Evolutionary conservation across 2,888 invertebrate species (phyloP).

Genomic region (Pharmacophagus antenor): DNA sequence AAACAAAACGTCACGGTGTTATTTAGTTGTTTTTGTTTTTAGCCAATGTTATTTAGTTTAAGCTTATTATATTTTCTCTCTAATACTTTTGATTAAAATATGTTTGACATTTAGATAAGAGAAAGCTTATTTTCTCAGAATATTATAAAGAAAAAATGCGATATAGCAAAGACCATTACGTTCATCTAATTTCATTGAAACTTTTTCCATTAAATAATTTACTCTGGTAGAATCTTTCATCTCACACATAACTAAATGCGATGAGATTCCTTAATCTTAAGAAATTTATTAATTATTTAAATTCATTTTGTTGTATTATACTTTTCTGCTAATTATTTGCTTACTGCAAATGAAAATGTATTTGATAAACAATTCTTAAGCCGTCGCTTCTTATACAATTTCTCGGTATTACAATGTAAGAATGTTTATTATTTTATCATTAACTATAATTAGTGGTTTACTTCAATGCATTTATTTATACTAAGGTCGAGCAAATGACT

Average conservation of each 20-base stretch:
- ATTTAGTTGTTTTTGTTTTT: too few relatives aligned
- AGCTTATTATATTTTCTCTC: not conserved
- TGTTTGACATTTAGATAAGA: slow-evolving; percentile 42
- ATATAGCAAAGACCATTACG: slow-evolving; percentile 60
- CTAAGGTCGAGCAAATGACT: too few relatives aligned
- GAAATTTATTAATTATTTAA: slow-evolving; percentile 48
- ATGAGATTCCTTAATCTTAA: slow-evolving; percentile 53
- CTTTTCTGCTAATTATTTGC: not conserved
- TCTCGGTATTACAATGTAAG: not conserved
- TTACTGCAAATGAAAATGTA: not conserved
- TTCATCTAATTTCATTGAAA: slow-evolving; percentile 75
- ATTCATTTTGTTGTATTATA: slow-evolving; percentile 8
- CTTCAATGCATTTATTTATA: too few relatives aligned
- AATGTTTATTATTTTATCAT: not conserved
- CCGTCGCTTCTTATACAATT: not conserved
- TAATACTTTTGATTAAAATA: not conserved
- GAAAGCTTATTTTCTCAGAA: slow-evolving; percentile 45
- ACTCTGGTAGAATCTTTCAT: slow-evolving; percentile 64
- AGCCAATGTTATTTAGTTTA: too few relatives aligned
- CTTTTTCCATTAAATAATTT: slow-evolving; percentile 75
- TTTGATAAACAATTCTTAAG: not conserved
- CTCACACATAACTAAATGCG: slow-evolving; percentile 59
- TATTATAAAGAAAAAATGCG: slow-evolving; percentile 56
- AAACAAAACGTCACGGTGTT: too few relatives aligned
- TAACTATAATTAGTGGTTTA: not conserved